These are phyloP conservation scores for Drosophila ustulata DNA, from an alignment of 2,888 invertebrate genomes.

Conservation along the genomic window DNA sequence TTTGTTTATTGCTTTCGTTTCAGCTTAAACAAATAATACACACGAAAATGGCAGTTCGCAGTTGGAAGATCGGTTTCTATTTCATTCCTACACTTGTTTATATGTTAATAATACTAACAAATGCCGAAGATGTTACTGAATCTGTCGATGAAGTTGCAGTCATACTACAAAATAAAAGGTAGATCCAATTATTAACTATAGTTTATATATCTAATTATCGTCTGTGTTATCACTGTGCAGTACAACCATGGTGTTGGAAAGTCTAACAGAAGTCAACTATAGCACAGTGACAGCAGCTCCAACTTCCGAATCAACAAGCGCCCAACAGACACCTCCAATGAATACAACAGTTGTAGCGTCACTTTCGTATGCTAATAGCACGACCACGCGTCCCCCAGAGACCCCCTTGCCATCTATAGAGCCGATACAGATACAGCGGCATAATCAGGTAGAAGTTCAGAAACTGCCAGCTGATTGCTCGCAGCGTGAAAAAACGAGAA, in stretches of 20 bases:
- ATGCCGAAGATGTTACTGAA: slow-evolving; percentile 26
- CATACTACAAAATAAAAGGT: slow-evolving; percentile 19
- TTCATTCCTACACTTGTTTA: slow-evolving; percentile 24
- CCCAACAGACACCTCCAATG: slow-evolving; percentile 7
- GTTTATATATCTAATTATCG: background rate
- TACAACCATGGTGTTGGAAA: slow-evolving; percentile 2
- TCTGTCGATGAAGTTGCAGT: slow-evolving; percentile 27
- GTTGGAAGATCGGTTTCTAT: slow-evolving; percentile 16
- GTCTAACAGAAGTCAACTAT: slow-evolving; percentile 4
- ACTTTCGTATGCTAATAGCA: slow-evolving; percentile 20
- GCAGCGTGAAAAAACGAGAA: slow-evolving; percentile 71
- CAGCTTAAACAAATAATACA: slow-evolving; percentile 28
- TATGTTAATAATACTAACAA: slow-evolving; percentile 18
- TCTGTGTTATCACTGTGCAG: background rate
- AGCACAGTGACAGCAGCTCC: slow-evolving; percentile 19
- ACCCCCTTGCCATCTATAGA: background rate
- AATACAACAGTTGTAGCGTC: slow-evolving; percentile 6
- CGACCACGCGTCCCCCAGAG: slow-evolving; percentile 29
- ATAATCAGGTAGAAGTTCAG: slow-evolving; percentile 7
- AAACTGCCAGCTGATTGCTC: slow-evolving; percentile 74
- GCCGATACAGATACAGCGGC: slow-evolving; percentile 1
- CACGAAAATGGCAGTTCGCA: slow-evolving; percentile 21
- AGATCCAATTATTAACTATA: background rate
- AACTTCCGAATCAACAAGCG: slow-evolving; percentile 13
- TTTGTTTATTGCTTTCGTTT: slow-evolving; percentile 28